These are phyloP conservation scores for Pituophis catenifer DNA, from an alignment of 2,113 vertebrate genomes.

Conservation along the genomic window DNA sequence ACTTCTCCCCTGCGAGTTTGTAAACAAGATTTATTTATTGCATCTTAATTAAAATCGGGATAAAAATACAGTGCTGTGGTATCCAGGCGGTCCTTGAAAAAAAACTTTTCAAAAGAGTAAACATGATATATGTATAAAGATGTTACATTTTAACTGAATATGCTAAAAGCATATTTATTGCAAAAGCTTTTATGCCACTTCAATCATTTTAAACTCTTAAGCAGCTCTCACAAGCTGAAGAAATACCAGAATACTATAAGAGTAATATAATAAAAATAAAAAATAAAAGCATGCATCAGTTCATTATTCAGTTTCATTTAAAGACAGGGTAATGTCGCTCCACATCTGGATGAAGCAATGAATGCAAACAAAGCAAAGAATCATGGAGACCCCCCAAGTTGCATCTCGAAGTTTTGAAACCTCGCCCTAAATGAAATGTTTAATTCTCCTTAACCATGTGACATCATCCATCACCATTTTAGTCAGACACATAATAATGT, in stretches of 20 bases:
- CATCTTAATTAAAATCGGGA: background rate
- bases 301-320: constrained; percentile 39
- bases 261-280: background rate
- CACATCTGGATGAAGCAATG: constrained; percentile 34
- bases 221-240: background rate
- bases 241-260: background rate
- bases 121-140: constrained; percentile 42
- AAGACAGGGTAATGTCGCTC: constrained; percentile 30
- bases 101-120: constrained; percentile 46
- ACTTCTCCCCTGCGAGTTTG: background rate
- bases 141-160: constrained; percentile 44
- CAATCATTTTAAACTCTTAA: background rate
- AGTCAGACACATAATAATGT: constrained; percentile 84
- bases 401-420: constrained; percentile 62
- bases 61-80: background rate
- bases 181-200: background rate
- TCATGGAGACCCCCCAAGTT: constrained; percentile 22
- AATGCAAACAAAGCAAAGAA: constrained; percentile 32
- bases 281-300: background rate
- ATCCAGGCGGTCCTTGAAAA: background rate
- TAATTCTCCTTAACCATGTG: constrained; percentile 76
- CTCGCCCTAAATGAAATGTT: constrained; percentile 75
- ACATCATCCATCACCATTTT: constrained; percentile 83
- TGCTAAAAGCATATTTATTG: constrained; percentile 49
- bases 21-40: background rate